Conservation (phyloP, 1,140 invertebrate genomes). For the Drosophila sturtevanti region DNA sequence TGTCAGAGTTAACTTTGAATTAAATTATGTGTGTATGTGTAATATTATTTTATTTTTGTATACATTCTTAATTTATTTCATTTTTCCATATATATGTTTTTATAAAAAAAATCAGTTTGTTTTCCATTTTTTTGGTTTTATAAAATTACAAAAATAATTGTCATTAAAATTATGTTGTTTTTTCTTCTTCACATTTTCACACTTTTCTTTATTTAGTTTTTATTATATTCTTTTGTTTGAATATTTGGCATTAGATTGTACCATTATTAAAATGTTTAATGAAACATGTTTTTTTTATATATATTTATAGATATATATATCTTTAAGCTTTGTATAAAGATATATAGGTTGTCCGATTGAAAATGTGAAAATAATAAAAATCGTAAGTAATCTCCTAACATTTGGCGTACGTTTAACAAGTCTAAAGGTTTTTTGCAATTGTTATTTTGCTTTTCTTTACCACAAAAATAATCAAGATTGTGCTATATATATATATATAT, state of each 20-base stretch:
- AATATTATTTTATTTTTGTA: constrained; percentile 20
- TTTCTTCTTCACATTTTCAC: constrained; percentile 40
- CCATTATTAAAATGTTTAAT: constrained; percentile 67
- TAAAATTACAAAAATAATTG: constrained; percentile 82
- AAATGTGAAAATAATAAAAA: constrained; percentile 39
- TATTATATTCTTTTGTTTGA: constrained; percentile 27
- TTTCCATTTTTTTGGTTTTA: constrained; percentile 52
- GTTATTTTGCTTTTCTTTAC: constrained; percentile 46
- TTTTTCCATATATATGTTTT: constrained; percentile 25
- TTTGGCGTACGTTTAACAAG: constrained; percentile 71
- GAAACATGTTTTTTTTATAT: constrained; percentile 58
- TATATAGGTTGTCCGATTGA: constrained; percentile 14
- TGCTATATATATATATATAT: constrained; percentile 57
- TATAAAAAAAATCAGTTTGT: constrained; percentile 55
- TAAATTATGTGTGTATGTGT: constrained; percentile 15
- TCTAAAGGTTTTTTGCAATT: constrained; percentile 75
- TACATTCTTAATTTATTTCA: constrained; percentile 19
- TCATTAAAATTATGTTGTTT: constrained; percentile 70
- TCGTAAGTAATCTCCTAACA: constrained; percentile 52
- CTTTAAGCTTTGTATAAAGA: constrained; percentile 25
- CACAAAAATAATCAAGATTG: constrained; percentile 49
- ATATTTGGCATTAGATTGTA: constrained; percentile 72
- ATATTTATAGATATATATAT: constrained; percentile 31
- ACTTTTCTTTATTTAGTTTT: constrained; percentile 14
- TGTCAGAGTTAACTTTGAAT: constrained; percentile 26